Conservation (phyloP, 92 coral and sea anemone species). For the Metridium senile region DNA sequence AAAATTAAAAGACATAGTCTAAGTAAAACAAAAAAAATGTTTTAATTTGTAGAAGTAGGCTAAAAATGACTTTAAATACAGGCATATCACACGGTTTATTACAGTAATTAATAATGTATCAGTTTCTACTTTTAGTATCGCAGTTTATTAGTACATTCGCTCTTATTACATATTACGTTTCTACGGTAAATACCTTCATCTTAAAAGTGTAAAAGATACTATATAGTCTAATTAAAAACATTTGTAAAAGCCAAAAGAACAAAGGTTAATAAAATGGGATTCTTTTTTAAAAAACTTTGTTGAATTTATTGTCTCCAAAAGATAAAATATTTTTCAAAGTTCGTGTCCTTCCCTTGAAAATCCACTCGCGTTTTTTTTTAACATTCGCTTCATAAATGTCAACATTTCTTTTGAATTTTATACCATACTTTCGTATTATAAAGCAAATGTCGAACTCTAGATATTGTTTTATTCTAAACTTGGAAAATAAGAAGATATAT, state of each 20-base stretch:
- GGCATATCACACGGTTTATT: not conserved
- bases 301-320: not conserved
- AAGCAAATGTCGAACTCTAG: no score
- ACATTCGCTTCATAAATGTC: no score
- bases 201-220: conserved; percentile 1
- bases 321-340: no score
- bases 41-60: conserved; percentile 1
- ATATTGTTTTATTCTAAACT: no score
- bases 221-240: not conserved
- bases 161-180: not conserved
- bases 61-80: not conserved
- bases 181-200: not conserved
- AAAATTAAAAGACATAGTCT: not conserved
- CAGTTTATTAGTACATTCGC: not conserved
- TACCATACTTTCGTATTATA: no score
- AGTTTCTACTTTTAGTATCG: conserved; percentile 1
- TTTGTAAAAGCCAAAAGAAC: not conserved
- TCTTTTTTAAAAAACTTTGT: not conserved
- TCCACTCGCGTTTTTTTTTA: no score
- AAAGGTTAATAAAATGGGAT: not conserved
- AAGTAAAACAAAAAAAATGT: not conserved
- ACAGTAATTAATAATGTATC: conserved; percentile 4
- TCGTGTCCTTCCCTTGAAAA: no score
- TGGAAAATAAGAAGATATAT: no score
- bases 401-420: no score